phyloP scores from a whole-genome alignment of 2,797 vertebrate species.

The Neosilurus hyrtlii region DNA sequence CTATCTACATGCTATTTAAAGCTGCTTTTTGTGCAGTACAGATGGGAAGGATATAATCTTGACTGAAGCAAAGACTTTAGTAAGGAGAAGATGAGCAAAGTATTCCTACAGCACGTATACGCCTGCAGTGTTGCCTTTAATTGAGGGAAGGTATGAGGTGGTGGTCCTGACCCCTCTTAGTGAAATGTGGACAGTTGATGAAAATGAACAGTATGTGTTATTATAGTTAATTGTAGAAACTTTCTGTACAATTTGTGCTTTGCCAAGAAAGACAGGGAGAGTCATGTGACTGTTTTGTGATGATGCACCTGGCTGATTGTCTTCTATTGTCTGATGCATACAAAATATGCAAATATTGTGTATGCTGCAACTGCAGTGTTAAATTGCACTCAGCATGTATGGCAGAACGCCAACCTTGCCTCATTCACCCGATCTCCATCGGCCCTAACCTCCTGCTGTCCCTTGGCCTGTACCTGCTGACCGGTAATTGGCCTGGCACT shows the following conservation, averaged over 20 bases:
- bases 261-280: background rate
- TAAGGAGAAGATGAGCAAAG: background rate
- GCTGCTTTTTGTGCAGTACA: background rate
- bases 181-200: background rate
- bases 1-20: background rate
- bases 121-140: background rate
- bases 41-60: background rate
- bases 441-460: background rate
- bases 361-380: slow-evolving; percentile 23
- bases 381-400: slow-evolving; percentile 31
- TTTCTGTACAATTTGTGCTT: background rate
- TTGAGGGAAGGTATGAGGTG: background rate
- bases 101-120: background rate
- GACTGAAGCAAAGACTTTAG: background rate
- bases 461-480: slow-evolving; percentile 44
- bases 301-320: slow-evolving; percentile 21
- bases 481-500: slow-evolving; percentile 50
- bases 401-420: slow-evolving; percentile 18
- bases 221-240: background rate
- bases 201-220: background rate
- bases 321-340: slow-evolving; percentile 26
- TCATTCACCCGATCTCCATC: slow-evolving; percentile 11
- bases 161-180: background rate
- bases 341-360: slow-evolving; percentile 38
- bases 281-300: slow-evolving; percentile 27